A percentile compares a stretch with the other conserved stretches of the same genome.
Evolutionary conservation across 2,888 invertebrate genomes (phyloP).

Genomic region (Thereva nobilitata): DNA sequence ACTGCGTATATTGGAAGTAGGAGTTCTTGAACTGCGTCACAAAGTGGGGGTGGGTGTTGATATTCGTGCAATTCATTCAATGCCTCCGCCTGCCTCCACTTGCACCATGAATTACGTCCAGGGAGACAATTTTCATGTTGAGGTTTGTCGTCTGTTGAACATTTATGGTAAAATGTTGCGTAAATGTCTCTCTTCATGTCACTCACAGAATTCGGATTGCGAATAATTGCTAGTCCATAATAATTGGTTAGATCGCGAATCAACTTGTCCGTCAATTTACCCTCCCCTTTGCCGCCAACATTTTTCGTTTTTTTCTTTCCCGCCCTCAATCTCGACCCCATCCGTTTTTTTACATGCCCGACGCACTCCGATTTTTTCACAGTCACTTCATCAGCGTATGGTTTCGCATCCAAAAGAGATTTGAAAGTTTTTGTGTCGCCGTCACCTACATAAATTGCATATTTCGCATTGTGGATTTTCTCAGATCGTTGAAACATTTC

Average conservation of each 20-base stretch:
- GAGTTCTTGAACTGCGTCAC: conserved; percentile 31
- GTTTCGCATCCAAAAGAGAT: conserved; percentile 1
- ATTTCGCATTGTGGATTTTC: not conserved
- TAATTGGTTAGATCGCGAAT: conserved; percentile 47
- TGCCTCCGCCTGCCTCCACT: conserved; percentile 40
- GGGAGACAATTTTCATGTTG: conserved; percentile 47
- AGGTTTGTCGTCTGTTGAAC: conserved; percentile 46
- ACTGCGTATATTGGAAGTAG: conserved; percentile 43
- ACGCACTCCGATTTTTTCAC: no score
- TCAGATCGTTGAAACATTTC: conserved; percentile 14
- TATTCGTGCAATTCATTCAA: conserved; percentile 15
- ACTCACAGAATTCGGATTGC: conserved; percentile 46
- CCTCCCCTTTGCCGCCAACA: no score
- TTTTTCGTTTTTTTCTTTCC: not conserved
- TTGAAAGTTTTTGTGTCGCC: conserved; percentile 19
- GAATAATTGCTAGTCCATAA: conserved; percentile 47
- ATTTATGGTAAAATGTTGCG: conserved; percentile 48
- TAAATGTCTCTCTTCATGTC: conserved; percentile 47
- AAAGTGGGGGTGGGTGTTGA: conserved; percentile 30
- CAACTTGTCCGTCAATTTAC: conserved; percentile 45
- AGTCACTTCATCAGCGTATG: conserved; percentile 6
- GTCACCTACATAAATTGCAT: conserved; percentile 21
- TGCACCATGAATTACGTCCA: conserved; percentile 42
- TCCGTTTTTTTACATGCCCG: not conserved
- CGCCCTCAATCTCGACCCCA: not conserved